A percentile compares a stretch with the other conserved stretches of the same genome.
phyloP scores from a whole-genome alignment of 1,140 invertebrate species.

The Sminthurinus signatus region DNA sequence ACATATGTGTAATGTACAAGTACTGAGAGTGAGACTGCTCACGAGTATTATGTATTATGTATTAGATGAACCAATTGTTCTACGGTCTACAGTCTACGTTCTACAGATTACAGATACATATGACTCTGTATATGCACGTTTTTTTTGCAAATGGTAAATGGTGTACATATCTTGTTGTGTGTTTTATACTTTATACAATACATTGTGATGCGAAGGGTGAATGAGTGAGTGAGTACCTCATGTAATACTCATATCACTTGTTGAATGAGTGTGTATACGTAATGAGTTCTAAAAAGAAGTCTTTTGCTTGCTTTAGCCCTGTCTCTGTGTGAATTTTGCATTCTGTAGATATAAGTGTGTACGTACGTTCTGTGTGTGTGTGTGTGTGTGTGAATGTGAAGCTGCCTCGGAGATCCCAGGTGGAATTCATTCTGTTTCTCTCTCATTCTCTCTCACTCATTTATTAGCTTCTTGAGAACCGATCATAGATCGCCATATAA shows the following conservation, averaged over 20 bases:
- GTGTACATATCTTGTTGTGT: no score
- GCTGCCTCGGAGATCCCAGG: conserved; percentile 10
- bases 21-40: neutral
- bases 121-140: neutral
- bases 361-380: neutral
- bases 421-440: no score
- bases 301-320: neutral
- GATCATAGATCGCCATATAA: conserved; percentile 16
- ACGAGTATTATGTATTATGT: neutral
- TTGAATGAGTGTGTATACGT: no score
- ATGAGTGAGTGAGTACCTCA: neutral
- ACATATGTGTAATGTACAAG: neutral
- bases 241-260: neutral
- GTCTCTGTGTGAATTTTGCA: neutral
- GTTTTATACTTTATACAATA: neutral
- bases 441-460: no score
- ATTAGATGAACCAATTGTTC: neutral
- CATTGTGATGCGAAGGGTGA: neutral
- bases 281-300: conserved; percentile 8
- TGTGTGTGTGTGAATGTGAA: neutral
- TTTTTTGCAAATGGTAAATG: no score
- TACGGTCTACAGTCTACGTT: neutral
- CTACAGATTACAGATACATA: neutral
- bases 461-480: neutral
- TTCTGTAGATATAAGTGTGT: neutral